Percentiles rank a stretch among this genome's conserved stretches.
phyloP scores from a whole-genome alignment of 2,113 vertebrate genomes.

The Cyanoliseus patagonus region DNA sequence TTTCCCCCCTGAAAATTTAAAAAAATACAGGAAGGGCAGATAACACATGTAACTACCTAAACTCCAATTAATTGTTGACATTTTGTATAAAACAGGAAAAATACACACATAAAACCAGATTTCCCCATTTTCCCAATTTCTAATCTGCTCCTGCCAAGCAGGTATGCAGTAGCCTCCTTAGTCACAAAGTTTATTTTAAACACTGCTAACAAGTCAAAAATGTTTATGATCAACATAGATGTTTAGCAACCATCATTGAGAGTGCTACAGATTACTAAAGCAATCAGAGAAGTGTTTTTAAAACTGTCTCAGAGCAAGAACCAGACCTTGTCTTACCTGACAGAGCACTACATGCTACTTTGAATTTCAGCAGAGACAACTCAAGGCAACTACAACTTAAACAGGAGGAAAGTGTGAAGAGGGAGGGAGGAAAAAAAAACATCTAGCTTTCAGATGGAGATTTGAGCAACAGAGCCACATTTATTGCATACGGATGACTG shows the following conservation, averaged over 20 bases:
- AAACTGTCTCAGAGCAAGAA: neutral
- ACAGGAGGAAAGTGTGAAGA: neutral
- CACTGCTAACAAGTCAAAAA: neutral
- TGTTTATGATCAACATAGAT: neutral
- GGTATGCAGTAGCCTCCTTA: neutral
- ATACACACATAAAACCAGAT: neutral
- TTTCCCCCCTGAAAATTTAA: neutral
- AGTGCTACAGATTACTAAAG: neutral
- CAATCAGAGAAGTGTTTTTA: neutral
- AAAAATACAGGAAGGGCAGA: neutral
- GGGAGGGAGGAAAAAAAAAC: neutral
- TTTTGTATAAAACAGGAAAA: neutral
- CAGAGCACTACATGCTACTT: neutral
- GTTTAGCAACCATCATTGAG: neutral
- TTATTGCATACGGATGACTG: neutral
- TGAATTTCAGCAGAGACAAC: neutral
- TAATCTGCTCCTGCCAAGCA: neutral
- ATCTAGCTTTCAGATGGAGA: neutral
- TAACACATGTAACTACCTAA: neutral
- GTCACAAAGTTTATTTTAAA: neutral
- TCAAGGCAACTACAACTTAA: neutral
- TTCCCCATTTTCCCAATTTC: neutral
- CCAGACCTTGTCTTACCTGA: neutral
- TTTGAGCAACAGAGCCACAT: neutral
- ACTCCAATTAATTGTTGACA: neutral